Conservation (phyloP, 2,888 invertebrate genomes). For the Linnaemya vulpina region DNA sequence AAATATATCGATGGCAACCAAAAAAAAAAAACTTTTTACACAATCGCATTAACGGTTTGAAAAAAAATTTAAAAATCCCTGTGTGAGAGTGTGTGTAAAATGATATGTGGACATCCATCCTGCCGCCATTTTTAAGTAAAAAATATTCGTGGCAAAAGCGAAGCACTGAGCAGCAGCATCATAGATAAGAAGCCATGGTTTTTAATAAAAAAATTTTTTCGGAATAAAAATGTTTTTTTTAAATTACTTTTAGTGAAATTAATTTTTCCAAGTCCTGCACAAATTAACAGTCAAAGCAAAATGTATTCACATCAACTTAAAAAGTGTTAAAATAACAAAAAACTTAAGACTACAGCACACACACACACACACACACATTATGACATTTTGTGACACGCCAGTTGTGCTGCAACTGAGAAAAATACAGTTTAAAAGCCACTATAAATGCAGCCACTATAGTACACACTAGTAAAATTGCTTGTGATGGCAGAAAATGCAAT, state of each 20-base stretch:
- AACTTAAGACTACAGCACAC: too few relatives aligned
- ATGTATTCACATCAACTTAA: not conserved
- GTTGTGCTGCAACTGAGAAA: too few relatives aligned
- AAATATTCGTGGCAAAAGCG: not conserved
- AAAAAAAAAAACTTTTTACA: not conserved
- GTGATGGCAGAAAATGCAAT: too few relatives aligned
- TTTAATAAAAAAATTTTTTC: too few relatives aligned
- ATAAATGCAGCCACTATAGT: too few relatives aligned
- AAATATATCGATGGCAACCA: not conserved
- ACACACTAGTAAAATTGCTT: too few relatives aligned
- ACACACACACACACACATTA: too few relatives aligned
- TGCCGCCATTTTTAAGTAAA: not conserved
- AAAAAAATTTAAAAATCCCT: not conserved
- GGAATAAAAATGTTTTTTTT: too few relatives aligned
- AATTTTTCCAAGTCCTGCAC: not conserved
- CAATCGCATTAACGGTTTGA: not conserved
- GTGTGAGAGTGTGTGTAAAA: not conserved
- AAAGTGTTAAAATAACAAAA: not conserved
- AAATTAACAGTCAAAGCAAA: not conserved
- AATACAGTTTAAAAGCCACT: too few relatives aligned
- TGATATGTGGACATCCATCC: not conserved
- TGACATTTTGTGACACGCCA: too few relatives aligned
- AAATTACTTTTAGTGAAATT: not conserved
- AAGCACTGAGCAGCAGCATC: not conserved
- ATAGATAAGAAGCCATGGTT: not conserved